A percentile compares a stretch with the other conserved stretches of the same genome.
These are phyloP conservation scores for Onychorhynchus coronatus DNA, from an alignment of 2,113 vertebrate genomes.

Conservation along the genomic window DNA sequence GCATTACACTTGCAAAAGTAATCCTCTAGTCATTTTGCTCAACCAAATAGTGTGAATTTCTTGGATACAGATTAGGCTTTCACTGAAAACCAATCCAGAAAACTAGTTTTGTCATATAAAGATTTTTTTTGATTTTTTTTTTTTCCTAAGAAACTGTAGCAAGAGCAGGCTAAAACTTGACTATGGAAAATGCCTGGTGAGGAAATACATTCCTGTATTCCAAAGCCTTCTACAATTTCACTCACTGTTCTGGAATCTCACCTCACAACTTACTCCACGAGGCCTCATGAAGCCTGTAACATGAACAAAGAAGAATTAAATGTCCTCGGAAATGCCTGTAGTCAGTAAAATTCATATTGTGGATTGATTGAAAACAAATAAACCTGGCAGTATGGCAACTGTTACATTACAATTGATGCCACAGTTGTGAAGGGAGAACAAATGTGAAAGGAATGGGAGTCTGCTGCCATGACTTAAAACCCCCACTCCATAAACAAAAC, in stretches of 20 bases:
- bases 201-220: conserved; percentile 45
- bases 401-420: neutral
- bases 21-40: neutral
- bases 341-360: neutral
- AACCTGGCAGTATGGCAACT: neutral
- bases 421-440: neutral
- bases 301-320: neutral
- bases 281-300: neutral
- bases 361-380: neutral
- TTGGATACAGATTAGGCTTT: neutral
- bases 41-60: neutral
- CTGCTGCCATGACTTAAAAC: neutral
- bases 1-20: neutral
- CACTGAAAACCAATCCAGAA: neutral
- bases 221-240: neutral
- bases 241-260: conserved; percentile 10
- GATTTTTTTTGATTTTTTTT: neutral
- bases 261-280: neutral
- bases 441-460: neutral
- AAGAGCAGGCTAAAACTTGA: conserved; percentile 53
- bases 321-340: neutral
- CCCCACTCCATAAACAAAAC: neutral
- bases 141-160: neutral
- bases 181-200: neutral
- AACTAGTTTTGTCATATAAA: neutral